Evolutionary conservation across 2,888 invertebrate species (phyloP).

Genomic region (Lochmaea crataegi): DNA sequence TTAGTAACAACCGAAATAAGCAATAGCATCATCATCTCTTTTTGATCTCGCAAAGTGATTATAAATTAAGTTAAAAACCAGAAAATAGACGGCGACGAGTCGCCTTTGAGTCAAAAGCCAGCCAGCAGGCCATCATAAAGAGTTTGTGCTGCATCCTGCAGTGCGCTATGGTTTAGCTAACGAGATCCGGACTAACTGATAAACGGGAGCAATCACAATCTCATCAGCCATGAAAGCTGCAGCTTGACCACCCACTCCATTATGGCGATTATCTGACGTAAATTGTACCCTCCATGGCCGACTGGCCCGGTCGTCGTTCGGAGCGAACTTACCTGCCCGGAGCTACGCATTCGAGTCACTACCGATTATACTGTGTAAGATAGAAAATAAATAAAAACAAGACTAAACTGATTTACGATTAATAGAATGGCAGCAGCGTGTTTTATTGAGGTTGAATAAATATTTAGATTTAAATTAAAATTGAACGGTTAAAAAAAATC

Average conservation of each 20-base stretch:
- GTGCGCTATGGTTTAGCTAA: constrained; percentile 54
- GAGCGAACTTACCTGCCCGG: constrained; percentile 24
- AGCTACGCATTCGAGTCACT: constrained; percentile 23
- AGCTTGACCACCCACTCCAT: constrained; percentile 60
- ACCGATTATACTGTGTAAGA: constrained; percentile 4
- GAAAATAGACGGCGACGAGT: constrained; percentile 15
- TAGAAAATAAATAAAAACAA: constrained; percentile 3
- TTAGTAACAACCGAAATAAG: neutral
- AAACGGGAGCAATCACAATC: constrained; percentile 63
- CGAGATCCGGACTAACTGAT: constrained; percentile 59
- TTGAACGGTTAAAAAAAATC: too few relatives aligned
- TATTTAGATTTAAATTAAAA: neutral
- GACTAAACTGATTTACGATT: neutral
- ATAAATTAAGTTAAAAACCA: constrained; percentile 17
- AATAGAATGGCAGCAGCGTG: neutral
- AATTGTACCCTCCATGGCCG: constrained; percentile 42
- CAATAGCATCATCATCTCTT: neutral
- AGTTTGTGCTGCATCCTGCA: constrained; percentile 52
- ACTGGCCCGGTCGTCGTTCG: constrained; percentile 12
- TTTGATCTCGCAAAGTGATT: constrained; percentile 12
- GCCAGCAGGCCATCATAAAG: constrained; percentile 28
- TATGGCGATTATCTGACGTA: constrained; percentile 53
- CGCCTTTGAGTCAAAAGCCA: constrained; percentile 28
- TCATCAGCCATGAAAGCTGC: constrained; percentile 63
- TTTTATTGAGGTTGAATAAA: neutral